phyloP scores from a whole-genome alignment of 2,888 invertebrate species.

The Dascillus cervinus region DNA sequence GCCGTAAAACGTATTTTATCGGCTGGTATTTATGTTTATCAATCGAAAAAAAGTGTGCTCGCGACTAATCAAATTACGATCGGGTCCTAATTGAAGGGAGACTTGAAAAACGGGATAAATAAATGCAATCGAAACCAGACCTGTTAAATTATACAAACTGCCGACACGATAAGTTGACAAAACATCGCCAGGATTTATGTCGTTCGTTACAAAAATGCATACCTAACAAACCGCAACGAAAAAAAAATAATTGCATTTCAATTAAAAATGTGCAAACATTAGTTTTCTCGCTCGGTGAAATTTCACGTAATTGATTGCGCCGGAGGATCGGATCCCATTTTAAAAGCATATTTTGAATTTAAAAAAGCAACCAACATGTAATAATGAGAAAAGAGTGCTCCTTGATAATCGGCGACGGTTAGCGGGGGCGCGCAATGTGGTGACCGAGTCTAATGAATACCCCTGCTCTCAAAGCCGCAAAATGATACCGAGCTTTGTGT shows the following conservation, averaged over 20 bases:
- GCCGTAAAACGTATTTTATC: conserved; percentile 25
- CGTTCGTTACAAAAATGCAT: conserved; percentile 39
- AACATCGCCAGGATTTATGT: conserved; percentile 34
- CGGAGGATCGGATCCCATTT: no score
- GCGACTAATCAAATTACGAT: no score
- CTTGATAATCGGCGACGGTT: conserved; percentile 22
- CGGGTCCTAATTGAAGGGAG: no score
- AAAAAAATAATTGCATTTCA: conserved; percentile 32
- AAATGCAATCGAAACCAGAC: conserved; percentile 29
- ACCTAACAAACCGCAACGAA: conserved; percentile 36
- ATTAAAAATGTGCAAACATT: conserved; percentile 39
- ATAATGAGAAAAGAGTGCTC: conserved; percentile 19
- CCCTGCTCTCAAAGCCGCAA: conserved; percentile 18
- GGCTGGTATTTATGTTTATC: conserved; percentile 31
- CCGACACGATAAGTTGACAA: conserved; percentile 32
- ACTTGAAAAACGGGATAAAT: no score
- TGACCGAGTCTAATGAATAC: conserved; percentile 23
- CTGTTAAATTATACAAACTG: conserved; percentile 33
- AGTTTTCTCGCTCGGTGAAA: no score
- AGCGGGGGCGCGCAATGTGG: conserved; percentile 17
- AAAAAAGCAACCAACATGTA: conserved; percentile 19
- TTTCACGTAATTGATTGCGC: conserved; percentile 1
- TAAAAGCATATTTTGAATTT: conserved; percentile 19
- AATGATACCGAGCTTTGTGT: conserved; percentile 23
- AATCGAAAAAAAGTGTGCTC: no score